These are phyloP conservation scores for Eutrigla gurnardus DNA, from an alignment of 2,797 vertebrate genomes.

Conservation along the genomic window DNA sequence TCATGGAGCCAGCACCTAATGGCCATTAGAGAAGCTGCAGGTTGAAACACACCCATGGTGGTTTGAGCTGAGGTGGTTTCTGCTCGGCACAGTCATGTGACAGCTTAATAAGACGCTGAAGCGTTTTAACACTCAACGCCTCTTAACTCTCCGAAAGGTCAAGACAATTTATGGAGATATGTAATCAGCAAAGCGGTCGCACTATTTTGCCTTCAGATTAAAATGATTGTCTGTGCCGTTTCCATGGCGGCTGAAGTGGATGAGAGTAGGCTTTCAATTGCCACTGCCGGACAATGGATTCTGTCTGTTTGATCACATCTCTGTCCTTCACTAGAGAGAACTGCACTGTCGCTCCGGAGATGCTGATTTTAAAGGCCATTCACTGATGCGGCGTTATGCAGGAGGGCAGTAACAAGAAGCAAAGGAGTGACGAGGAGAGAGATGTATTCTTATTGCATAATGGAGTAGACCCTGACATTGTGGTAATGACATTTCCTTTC, in stretches of 20 bases:
- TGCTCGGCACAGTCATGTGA: neutral
- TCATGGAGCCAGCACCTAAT: neutral
- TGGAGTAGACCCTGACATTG: slow-evolving; percentile 10
- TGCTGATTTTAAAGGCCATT: slow-evolving; percentile 39
- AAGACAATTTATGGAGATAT: neutral
- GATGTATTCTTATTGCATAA: slow-evolving; percentile 42
- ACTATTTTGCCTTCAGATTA: neutral
- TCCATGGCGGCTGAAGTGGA: neutral
- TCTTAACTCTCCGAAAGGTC: neutral
- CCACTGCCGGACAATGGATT: slow-evolving; percentile 1
- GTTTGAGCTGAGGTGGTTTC: neutral
- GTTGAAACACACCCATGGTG: neutral
- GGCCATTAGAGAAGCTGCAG: neutral
- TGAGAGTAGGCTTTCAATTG: slow-evolving; percentile 5
- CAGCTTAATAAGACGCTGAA: slow-evolving; percentile 1
- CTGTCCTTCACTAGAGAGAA: slow-evolving; percentile 18
- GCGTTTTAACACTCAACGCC: neutral
- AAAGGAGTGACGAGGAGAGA: slow-evolving; percentile 6
- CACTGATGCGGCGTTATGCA: slow-evolving; percentile 6
- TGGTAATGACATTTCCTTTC: slow-evolving; percentile 29
- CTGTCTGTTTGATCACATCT: slow-evolving; percentile 10
- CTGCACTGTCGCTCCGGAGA: slow-evolving; percentile 5
- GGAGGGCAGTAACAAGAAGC: slow-evolving; percentile 2
- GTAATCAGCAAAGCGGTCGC: neutral
- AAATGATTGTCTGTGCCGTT: neutral